Conservation (phyloP, 1,140 invertebrate genomes). For the Hirudo medicinalis region DNA sequence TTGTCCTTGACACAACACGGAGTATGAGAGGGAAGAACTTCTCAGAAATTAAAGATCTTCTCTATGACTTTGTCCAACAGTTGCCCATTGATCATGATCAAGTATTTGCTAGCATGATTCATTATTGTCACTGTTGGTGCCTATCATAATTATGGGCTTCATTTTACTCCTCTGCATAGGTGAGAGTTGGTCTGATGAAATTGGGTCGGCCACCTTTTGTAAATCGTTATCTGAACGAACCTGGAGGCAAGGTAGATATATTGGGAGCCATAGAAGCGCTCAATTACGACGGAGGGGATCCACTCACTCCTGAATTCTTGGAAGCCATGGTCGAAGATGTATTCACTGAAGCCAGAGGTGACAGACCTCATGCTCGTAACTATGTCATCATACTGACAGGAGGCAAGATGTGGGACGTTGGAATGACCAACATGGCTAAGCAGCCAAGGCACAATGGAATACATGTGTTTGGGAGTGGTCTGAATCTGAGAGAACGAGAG, state of each 20-base stretch:
- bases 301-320: slow-evolving; percentile 13
- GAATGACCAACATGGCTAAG: slow-evolving; percentile 7
- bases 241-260: slow-evolving; percentile 6
- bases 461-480: slow-evolving; percentile 13
- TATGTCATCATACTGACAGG: slow-evolving; percentile 22
- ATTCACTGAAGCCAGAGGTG: slow-evolving; percentile 14
- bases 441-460: slow-evolving; percentile 6
- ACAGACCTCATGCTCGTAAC: slow-evolving; percentile 17
- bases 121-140: neutral
- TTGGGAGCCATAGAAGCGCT: slow-evolving; percentile 15
- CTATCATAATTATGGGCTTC: neutral
- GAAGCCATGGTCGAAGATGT: slow-evolving; percentile 10
- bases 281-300: slow-evolving; percentile 18
- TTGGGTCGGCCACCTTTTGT: slow-evolving; percentile 8
- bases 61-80: slow-evolving; percentile 16
- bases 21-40: slow-evolving; percentile 20
- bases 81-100: slow-evolving; percentile 14
- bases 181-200: slow-evolving; percentile 18
- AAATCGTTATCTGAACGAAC: slow-evolving; percentile 17
- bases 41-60: slow-evolving; percentile 6
- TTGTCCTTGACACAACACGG: slow-evolving; percentile 17
- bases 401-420: slow-evolving; percentile 10
- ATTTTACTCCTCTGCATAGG: slow-evolving; percentile 5
- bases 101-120: neutral
- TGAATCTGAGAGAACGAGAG: slow-evolving; percentile 7